Evolutionary conservation across 2,113 vertebrate species (phyloP), one percentile per base, ranked within the genome.

Genomic region (Microcebus murinus): DNA sequence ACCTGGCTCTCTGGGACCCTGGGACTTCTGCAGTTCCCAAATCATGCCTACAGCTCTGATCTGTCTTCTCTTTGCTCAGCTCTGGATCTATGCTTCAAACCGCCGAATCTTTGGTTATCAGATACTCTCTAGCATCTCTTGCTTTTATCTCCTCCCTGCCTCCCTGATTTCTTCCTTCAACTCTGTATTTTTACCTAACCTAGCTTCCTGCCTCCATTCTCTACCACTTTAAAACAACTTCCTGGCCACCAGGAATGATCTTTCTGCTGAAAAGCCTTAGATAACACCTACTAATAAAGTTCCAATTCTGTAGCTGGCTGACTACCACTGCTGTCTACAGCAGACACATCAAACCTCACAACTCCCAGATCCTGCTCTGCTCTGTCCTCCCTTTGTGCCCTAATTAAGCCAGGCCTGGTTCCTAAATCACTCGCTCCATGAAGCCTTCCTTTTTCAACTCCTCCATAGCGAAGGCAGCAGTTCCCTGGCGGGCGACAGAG

Each of bases 221-320:
- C 61, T 52, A 74, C 21, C 48, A 42, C 0, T 34, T 71, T 31
- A 65, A 68, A 89, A 34, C 17, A 61, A 81, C 23, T 79, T 74
- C 21, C 48, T 36, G 39, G 34, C 18, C 48, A 45, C 25, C 3
- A 59, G 50, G n/a, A 39, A 73, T 48, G n/a, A 39, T 29, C 36
- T 77, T 70, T 93, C 31, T 42, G 34, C 91, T 67, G 68, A 80
- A 76, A 76, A 80, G 23, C 48, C 79, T 89, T 15, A 52, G 12
- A 39, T 6, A 13, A 25, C 13, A 20, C 3, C 39, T 8, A 57
- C 21, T 36, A 84, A 81, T 6, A 8, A 83, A 45, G 63, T 79
- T 39, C 65, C 42, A 70, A 76, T 55, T 74, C 57, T 50, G 23
- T 0, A 42, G 82, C 9, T 8, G 21, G 45, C 55, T 45, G 21